phyloP scores from a whole-genome alignment of 2,888 invertebrate genomes.

The Arctia plantaginis region DNA sequence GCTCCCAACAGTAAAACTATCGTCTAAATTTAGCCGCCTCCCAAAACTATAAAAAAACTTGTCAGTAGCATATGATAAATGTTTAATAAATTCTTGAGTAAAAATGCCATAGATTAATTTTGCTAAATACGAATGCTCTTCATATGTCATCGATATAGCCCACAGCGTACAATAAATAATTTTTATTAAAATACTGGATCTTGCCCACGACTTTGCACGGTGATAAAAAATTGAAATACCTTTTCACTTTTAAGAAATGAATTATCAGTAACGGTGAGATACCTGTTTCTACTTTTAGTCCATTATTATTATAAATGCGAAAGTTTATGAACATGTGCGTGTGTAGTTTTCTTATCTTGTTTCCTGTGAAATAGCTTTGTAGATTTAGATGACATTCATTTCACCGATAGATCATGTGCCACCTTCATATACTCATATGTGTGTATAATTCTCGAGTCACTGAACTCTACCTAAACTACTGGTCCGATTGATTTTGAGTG shows the following conservation, averaged over 20 bases:
- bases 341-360: neutral
- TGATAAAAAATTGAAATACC: neutral
- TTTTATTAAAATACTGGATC: slow-evolving; percentile 17
- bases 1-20: neutral
- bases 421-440: neutral
- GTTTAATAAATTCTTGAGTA: slow-evolving; percentile 41
- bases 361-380: neutral
- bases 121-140: slow-evolving; percentile 41
- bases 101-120: slow-evolving; percentile 42
- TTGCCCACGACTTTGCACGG: neutral
- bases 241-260: neutral
- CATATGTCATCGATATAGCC: slow-evolving; percentile 50
- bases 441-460: neutral
- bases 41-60: neutral
- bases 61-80: slow-evolving; percentile 27
- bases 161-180: slow-evolving; percentile 48
- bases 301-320: neutral
- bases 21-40: neutral
- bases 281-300: neutral
- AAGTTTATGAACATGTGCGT: neutral
- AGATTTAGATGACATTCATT: neutral
- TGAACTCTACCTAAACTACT: neutral
- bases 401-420: neutral
- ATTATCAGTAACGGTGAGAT: neutral
- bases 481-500: neutral